Base-by-base conservation (phyloP, 2,797 vertebrate species). In the Phataginus tetradactyla region DNA sequence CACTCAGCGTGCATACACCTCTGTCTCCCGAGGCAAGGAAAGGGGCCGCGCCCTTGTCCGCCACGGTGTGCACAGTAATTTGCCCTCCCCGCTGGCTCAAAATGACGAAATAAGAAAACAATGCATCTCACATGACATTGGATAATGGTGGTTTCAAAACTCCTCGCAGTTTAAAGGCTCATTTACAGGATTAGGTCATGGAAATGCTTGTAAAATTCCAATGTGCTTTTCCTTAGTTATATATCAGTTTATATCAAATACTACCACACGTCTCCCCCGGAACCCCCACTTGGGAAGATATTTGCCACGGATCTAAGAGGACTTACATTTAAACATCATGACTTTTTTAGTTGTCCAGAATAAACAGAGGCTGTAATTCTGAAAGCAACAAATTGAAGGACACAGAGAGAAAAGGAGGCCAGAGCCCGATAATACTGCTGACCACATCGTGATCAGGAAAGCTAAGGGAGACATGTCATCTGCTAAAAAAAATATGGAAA, bases 161-260 rank as follows among this genome's bases (percentile, higher is more conserved):
- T 86, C 79, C 77, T 96, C 63, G 37, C 69, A 72, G 80, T 91
- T 96, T 57, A 84, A 95, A 97, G 89, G 61, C 96, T 80, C 57
- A 69, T n/a, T 96, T 93, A 78, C 29, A 93, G 59, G 86, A 88
- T 94, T 75, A 97, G 96, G 89, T 96, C 96, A 96, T 69, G 87
- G 90, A 86, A 85, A 86, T 68, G 68, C 94, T 77, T 90, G 91
- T 84, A 95, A 96, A 94, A 95, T 97, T 95, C 89, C 91, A 79
- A 8, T 7, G 49, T 17, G 68, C 94, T 84, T 85, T 49, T 87
- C 42, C 42, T 80, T 32, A 49, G 34, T 95, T 81, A 10, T 4
- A 21, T 91, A 37, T 83, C 61, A 72, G 51, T 77, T 81, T 71
- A 68, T 96, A 83, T 95, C 79, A 66, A 57, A 71, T 74, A 78